Evolutionary conservation across 2,113 vertebrate genomes (phyloP), one percentile per base, ranked within the genome.

Genomic region (Laterallus jamaicensis): DNA sequence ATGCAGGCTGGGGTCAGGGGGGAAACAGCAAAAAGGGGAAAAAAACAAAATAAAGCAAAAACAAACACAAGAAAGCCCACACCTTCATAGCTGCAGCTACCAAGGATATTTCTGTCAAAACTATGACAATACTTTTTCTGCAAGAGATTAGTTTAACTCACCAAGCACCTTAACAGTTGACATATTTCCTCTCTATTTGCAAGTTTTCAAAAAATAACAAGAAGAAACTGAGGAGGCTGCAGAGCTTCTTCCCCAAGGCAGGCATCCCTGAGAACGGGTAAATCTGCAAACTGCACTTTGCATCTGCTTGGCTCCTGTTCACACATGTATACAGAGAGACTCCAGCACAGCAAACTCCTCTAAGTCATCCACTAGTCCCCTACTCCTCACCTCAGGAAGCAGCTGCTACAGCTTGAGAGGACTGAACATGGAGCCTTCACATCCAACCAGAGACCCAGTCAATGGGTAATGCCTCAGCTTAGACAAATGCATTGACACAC

Each of bases 121-220:
- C 31, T 9, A 19, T 0, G 6, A 13, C 1, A n/a, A 22, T 5
- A 25, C 6, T 58, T 62, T 14, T 4, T 40, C 40, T 74, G 31
- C 40, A 66, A 47, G 11, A 31, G 22, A n/a, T 63, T 71, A 55
- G 32, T 3, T 24, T 40, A 37, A 63, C 37, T 55, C 28, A 15
- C 18, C 8, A 12, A 10, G 10, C 4, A 44, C 22, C 4, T 0
- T 8, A 68, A 44, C 42, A 47, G 5, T 7, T 24, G 21, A 9
- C 7, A 2, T 24, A 7, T 58, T 15, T 56, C 42, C 39, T 35
- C 20, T 16, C 49, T 32, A 12, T 32, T 9, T 54, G 7, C 5
- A 69, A n/a, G 21, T 11, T 73, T 50, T 31, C 22, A 85, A 37
- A 79, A 40, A 10, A n/a, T 6, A 16, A 2, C n/a, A 49, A 54